Evolutionary conservation across 2,113 vertebrate species (phyloP), one percentile per base, ranked within the genome.

Genomic region (Petroica traversi): DNA sequence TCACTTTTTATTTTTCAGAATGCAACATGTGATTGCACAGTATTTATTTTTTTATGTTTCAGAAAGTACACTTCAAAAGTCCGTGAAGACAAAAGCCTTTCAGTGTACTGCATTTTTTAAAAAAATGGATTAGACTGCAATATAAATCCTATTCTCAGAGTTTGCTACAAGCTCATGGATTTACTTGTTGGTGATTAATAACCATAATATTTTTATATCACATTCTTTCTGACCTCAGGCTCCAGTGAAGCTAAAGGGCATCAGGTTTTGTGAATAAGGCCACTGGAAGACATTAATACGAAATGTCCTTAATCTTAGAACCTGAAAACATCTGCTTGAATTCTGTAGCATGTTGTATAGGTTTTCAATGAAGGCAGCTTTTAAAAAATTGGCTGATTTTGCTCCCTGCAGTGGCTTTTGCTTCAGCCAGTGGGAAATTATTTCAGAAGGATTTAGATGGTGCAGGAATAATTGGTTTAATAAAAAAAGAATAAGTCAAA

Each of bases 261-360:
- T 52, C 61, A 48, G 19, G 20, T 69, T 90, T 95, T 83, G 40
- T 80, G 61, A 89, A 23, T 71, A 89, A 67, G 46, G 10, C 28
- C 36, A n/a, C 34, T 75, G 43, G 26, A 85, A 92, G 45, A 67
- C 17, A 24, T 83, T 77, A 95, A 68, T 84, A 66, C 18, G 79
- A 78, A 83, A 7, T 94, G 89, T 82, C 22, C 28, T 76, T 93
- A 86, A 88, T 92, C 71, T 69, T 83, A 61, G 85, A 80, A 92
- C 91, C 36, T 71, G 74, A 63, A 93, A 93, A 72, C 54, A 52
- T 69, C 63, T 89, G 63, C 36, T 96, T 84, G 84, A 95, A 43
- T 76, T 87, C 54, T 69, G 12, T 61, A 49, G 26, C 29, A 43
- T 51, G 55, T 78, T 77, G 36, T 76, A 14, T 46, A 13, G 69